Evolutionary conservation across 2,113 vertebrate species (phyloP).

Genomic region (Colistium nudipinnis): DNA sequence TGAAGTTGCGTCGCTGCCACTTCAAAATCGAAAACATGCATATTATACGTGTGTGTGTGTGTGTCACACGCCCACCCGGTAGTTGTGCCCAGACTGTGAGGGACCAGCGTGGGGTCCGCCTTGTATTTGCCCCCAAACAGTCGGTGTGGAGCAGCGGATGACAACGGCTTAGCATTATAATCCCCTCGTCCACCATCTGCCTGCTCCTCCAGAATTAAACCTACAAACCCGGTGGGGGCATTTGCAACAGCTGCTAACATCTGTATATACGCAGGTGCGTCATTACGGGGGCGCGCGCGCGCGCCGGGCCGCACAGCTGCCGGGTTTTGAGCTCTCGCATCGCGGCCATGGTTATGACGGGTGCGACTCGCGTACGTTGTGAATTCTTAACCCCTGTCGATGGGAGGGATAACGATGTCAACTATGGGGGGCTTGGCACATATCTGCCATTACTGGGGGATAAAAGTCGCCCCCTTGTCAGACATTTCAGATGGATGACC

Average conservation of each 20-base stretch:
- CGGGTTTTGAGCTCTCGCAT: constrained; percentile 36
- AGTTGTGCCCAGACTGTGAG: constrained; percentile 8
- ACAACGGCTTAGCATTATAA: constrained; percentile 81
- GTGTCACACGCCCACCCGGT: not conserved
- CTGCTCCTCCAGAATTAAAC: constrained; percentile 78
- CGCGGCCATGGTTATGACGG: constrained; percentile 21
- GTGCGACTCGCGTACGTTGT: constrained; percentile 16
- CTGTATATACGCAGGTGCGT: constrained; percentile 75
- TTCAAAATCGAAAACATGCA: no score
- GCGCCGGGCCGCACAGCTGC: constrained; percentile 35
- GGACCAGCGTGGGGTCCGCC: constrained; percentile 43
- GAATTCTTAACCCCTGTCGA: constrained; percentile 30
- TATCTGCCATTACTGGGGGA: constrained; percentile 54
- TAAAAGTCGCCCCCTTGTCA: constrained; percentile 49
- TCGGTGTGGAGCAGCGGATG: constrained; percentile 75
- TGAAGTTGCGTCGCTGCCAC: no score
- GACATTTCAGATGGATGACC: constrained; percentile 63
- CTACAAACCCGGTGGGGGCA: constrained; percentile 72
- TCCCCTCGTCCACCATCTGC: constrained; percentile 84
- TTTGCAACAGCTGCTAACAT: constrained; percentile 78
- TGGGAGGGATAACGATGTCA: constrained; percentile 55
- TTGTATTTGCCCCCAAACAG: constrained; percentile 60
- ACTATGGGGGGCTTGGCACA: constrained; percentile 51
- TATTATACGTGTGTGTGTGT: no score
- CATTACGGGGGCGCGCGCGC: constrained; percentile 47